These are phyloP conservation scores for Octopus bimaculoides DNA, from an alignment of 1,140 invertebrate genomes.

Conservation along the genomic window DNA sequence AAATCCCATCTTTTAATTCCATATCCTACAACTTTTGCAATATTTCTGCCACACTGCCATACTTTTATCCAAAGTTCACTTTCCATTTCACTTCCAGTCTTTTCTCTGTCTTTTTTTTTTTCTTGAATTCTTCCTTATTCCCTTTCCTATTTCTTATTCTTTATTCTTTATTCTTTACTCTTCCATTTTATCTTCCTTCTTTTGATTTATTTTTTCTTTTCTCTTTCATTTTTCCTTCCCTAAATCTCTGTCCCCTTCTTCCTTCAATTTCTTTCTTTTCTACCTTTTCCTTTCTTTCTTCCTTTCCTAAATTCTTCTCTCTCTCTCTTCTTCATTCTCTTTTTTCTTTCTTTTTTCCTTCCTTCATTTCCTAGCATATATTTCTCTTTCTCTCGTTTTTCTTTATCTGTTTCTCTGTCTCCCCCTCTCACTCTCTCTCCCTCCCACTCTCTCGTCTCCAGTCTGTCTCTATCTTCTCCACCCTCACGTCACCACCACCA, in stretches of 20 bases:
- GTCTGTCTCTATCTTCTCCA: no score
- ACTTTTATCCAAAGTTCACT: background rate
- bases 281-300: background rate
- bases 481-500: no score
- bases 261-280: background rate
- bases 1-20: no score
- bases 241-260: background rate
- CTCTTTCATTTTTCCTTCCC: background rate
- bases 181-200: background rate
- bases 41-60: background rate
- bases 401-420: no score
- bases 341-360: slow-evolving; percentile 3
- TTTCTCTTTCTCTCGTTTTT: background rate
- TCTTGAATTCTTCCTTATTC: background rate
- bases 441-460: no score
- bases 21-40: no score
- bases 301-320: background rate
- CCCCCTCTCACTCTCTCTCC: no score
- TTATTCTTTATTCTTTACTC: background rate
- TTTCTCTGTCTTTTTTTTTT: background rate
- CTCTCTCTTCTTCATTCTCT: background rate
- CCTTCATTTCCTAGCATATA: no score
- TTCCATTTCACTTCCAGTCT: background rate
- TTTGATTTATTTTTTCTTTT: background rate
- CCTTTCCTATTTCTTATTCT: background rate